Evolutionary conservation across 2,113 vertebrate genomes (phyloP), one percentile per base, ranked within the genome.

Genomic region (Pygoscelis adeliae): DNA sequence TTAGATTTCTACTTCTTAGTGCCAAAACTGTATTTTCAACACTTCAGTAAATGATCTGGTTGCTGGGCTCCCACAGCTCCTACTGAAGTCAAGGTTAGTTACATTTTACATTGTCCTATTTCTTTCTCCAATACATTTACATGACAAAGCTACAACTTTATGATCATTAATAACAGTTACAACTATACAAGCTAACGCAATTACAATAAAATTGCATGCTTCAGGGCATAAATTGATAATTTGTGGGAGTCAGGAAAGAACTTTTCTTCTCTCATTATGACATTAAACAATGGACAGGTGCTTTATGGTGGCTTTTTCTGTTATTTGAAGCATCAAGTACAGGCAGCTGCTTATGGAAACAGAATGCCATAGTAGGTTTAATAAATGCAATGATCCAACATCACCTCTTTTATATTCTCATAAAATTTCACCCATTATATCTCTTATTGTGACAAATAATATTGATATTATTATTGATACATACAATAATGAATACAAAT

Each of bases 61-160:
- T 95, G 25, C 58, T 36, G 36, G 27, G 42, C 34, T 81, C 56
- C 77, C 46, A 38, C 53, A 80, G 69, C 61, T 92, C n/a, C 55
- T 56, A 15, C 34, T 82, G 87, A 94, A 91, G 87, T 87, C 89
- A 89, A 89, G 94, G 78, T 85, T 96, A 95, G 93, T 93, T 97
- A 90, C 36, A 3, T 82, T 79, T 94, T 83, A 89, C 77, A 44
- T 89, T 67, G 49, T 87, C 42, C n/a, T 79, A 3, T 84, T 94
- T 81, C 66, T 84, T 94, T 95, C 77, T 96, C 25, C 49, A 61
- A 13, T 83, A 85, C 17, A 76, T 87, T 87, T 95, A 96, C 87
- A 96, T 73, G 34, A 26, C 19, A 89, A 91, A 91, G 36, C 20
- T 87, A 93, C 81, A 89, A 83, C 36, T 91, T 93, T 84, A 82